Conservation (phyloP, 2,797 vertebrate species). For the Linurgus olivaceus region DNA sequence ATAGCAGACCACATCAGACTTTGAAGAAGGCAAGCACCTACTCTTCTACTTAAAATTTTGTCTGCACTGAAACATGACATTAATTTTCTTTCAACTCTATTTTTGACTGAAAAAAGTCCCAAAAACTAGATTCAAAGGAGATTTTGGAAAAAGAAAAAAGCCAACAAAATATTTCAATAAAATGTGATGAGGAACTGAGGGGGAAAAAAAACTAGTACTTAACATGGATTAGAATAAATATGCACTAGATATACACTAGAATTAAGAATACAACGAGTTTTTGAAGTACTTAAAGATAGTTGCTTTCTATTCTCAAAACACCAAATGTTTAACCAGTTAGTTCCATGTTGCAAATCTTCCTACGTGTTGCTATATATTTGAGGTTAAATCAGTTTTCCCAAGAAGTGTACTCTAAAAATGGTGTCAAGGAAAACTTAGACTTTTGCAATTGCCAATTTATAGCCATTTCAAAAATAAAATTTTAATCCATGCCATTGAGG, state of each 20-base stretch:
- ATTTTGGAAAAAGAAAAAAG: background rate
- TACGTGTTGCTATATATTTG: background rate
- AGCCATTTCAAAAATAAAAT: background rate
- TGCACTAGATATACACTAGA: background rate
- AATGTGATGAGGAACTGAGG: background rate
- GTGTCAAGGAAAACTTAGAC: fast-evolving
- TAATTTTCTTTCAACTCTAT: background rate
- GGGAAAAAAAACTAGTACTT: background rate
- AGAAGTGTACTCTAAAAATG: background rate
- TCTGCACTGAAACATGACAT: background rate
- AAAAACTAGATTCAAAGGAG: background rate
- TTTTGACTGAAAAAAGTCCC: background rate
- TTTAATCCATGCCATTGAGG: background rate
- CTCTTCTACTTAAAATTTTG: background rate
- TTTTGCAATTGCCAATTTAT: background rate
- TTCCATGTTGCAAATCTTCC: background rate
- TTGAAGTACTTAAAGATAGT: background rate
- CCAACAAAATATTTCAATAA: background rate
- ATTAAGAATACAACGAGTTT: background rate
- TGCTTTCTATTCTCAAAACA: background rate
- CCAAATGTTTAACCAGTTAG: background rate
- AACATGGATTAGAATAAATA: background rate
- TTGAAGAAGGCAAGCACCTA: background rate
- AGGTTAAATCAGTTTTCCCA: background rate
- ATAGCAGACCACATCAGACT: background rate